Evolutionary conservation across 1,140 invertebrate species (phyloP).

Genomic region (Antheraea mylitta): DNA sequence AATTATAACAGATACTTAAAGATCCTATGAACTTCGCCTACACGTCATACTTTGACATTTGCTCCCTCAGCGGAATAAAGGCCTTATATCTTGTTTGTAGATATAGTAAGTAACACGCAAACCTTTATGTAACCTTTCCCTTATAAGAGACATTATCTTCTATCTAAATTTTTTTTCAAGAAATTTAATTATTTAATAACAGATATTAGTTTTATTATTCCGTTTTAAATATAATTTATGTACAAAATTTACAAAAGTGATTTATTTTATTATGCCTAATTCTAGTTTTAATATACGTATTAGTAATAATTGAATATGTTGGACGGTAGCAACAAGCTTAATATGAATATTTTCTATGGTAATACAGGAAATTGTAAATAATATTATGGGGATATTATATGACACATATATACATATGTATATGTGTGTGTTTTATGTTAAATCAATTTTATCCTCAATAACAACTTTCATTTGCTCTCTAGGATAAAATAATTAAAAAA

Average conservation of each 20-base stretch:
- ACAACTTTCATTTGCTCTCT: neutral
- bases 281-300: too few relatives aligned
- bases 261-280: too few relatives aligned
- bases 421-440: too few relatives aligned
- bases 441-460: neutral
- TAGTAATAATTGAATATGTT: too few relatives aligned
- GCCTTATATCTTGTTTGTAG: conserved; percentile 57
- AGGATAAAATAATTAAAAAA: neutral
- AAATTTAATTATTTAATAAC: neutral
- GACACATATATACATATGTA: too few relatives aligned
- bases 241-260: too few relatives aligned
- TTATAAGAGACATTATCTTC: conserved; percentile 16
- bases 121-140: conserved; percentile 47
- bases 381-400: too few relatives aligned
- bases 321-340: neutral
- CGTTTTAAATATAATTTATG: too few relatives aligned
- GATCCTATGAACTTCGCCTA: conserved; percentile 27
- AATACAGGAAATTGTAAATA: neutral
- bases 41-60: conserved; percentile 64
- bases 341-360: neutral
- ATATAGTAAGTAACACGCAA: conserved; percentile 46
- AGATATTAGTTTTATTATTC: too few relatives aligned
- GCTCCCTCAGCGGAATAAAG: conserved; percentile 21
- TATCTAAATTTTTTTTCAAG: too few relatives aligned
- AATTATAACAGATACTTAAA: too few relatives aligned